phyloP scores from a whole-genome alignment of 2,113 vertebrate genomes.

The Anseranas semipalmata region DNA sequence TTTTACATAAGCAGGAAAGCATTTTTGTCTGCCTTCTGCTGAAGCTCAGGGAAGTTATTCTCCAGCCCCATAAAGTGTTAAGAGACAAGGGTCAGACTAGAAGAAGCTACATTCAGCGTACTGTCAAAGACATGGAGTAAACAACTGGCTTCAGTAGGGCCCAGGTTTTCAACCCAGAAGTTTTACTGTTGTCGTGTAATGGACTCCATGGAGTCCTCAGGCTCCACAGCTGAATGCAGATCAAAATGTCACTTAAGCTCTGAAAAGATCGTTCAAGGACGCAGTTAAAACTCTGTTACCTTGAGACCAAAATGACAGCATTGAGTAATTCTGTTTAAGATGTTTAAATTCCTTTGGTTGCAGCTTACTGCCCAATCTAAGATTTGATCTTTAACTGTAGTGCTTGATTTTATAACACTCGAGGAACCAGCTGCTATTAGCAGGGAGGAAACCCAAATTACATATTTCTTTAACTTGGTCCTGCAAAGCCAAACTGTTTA shows the following conservation, averaged over 20 bases:
- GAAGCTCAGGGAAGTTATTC: not conserved
- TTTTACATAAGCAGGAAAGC: not conserved
- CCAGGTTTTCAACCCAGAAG: not conserved
- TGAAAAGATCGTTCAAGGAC: not conserved
- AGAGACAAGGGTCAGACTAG: not conserved
- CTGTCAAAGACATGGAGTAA: not conserved
- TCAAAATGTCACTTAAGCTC: not conserved
- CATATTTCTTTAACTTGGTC: not conserved
- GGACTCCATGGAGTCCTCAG: not conserved
- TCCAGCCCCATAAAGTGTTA: not conserved
- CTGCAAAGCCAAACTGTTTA: not conserved
- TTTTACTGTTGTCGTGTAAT: not conserved
- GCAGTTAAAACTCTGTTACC: not conserved
- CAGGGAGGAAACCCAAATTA: not conserved
- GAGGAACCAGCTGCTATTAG: not conserved
- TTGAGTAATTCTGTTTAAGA: not conserved
- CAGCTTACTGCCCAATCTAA: not conserved
- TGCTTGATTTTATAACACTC: not conserved
- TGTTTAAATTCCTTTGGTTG: not conserved
- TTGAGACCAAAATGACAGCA: not conserved
- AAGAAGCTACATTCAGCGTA: not conserved
- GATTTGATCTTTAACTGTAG: not conserved
- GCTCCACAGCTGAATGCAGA: not conserved
- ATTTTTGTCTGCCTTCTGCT: not conserved
- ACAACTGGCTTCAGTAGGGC: not conserved